These are phyloP conservation scores for Mellivora capensis DNA, from an alignment of 2,113 vertebrate species.

Conservation along the genomic window DNA sequence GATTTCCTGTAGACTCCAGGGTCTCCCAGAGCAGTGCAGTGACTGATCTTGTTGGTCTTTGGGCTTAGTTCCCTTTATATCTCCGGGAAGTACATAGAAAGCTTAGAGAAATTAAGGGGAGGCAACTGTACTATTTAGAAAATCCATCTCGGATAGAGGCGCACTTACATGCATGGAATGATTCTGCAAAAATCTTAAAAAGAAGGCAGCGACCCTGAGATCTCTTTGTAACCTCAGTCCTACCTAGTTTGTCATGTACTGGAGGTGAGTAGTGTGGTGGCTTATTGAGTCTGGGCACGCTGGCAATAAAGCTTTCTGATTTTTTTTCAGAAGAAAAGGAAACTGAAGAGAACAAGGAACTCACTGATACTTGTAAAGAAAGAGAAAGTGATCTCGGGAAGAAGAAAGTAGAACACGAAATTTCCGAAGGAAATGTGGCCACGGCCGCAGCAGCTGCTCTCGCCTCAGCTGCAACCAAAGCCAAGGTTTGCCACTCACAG, in stretches of 20 bases:
- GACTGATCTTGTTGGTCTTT: not conserved
- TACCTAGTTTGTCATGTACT: not conserved
- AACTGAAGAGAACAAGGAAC: constrained; percentile 90
- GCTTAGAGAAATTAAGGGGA: not conserved
- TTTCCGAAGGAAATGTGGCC: constrained; percentile 95
- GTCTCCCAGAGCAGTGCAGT: not conserved
- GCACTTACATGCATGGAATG: not conserved
- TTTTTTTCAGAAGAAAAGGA: constrained; percentile 87
- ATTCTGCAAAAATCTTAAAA: not conserved
- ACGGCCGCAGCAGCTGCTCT: constrained; percentile 97
- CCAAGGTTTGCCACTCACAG: constrained; percentile 89
- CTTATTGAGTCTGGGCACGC: not conserved
- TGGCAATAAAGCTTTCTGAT: constrained; percentile 32
- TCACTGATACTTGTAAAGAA: constrained; percentile 81
- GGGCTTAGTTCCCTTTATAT: not conserved
- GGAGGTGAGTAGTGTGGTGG: not conserved
- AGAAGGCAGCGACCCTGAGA: not conserved
- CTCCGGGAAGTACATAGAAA: not conserved
- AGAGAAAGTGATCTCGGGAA: constrained; percentile 87
- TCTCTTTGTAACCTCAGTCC: not conserved
- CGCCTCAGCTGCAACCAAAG: constrained; percentile 98
- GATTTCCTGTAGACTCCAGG: not conserved
- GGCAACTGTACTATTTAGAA: not conserved
- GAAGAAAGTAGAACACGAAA: constrained; percentile 93
- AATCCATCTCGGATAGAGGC: not conserved